Percentiles rank a stretch among this genome's conserved stretches.
Evolutionary conservation across 2,113 vertebrate genomes (phyloP).

Genomic region (Indicator indicator): DNA sequence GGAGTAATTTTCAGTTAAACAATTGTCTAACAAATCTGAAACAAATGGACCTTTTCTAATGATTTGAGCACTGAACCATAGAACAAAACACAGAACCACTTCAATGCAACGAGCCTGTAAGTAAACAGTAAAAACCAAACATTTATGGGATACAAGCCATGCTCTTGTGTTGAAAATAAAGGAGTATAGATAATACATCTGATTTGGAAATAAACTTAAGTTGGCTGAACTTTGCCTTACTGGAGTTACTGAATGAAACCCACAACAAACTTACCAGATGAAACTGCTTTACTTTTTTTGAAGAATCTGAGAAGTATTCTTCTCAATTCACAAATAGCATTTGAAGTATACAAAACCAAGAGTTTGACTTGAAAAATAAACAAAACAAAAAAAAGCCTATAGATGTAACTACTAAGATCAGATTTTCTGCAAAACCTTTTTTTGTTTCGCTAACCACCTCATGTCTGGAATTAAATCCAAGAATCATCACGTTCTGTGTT

Average conservation of each 20-base stretch:
- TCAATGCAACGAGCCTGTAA: constrained; percentile 35
- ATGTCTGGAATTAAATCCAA: background rate
- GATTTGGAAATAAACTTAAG: constrained; percentile 60
- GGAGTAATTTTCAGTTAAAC: constrained; percentile 60
- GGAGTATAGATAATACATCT: constrained; percentile 39
- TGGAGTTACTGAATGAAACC: constrained; percentile 68
- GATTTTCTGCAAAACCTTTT: accelerated
- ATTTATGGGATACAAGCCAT: background rate
- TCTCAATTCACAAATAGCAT: background rate
- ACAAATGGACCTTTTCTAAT: constrained; percentile 62
- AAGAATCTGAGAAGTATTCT: constrained; percentile 40
- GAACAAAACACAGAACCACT: constrained; percentile 21
- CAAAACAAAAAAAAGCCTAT: background rate
- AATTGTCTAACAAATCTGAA: constrained; percentile 24
- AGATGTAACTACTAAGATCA: background rate
- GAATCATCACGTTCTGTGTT: background rate
- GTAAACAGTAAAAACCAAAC: constrained; percentile 57
- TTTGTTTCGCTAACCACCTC: accelerated
- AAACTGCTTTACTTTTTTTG: constrained; percentile 42
- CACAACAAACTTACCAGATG: constrained; percentile 39
- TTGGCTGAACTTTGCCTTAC: constrained; percentile 46
- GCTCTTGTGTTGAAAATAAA: constrained; percentile 36
- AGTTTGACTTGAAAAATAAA: background rate
- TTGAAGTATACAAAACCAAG: background rate
- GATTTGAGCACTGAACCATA: background rate